Evolutionary conservation across 2,888 invertebrate genomes (phyloP), one percentile per base, ranked within the genome.

Genomic region (Amorpha juglandis): DNA sequence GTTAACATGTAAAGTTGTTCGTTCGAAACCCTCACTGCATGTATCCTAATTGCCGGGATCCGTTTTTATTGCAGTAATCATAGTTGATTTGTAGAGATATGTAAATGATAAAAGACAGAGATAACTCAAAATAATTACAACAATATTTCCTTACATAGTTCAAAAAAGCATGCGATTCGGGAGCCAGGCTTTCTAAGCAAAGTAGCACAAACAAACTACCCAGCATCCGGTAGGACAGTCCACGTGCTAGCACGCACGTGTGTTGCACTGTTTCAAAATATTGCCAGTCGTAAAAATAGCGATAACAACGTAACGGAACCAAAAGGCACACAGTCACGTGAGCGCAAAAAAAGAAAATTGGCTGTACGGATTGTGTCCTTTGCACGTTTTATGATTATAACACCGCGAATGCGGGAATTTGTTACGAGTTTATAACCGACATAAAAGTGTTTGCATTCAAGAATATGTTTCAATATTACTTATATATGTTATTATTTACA

Each of bases 241-340:
- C 81, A 81, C 81, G 80, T 80, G 81, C 70, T 70, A n/a, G 27
- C 19, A 62, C 69, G 58, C 76, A 78, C 74, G 78, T 80, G 77
- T 75, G 74, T 64, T 45, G 48, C 48, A 70, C 71, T 68, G 73
- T 77, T 79, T 80, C 77, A 76, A 81, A 80, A 80, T 80, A 81
- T 77, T 74, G 71, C 71, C 69, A 78, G 72, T 80, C 81, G 80
- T 81, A 79, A 81, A 80, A 80, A 78, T 70, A 67, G 65, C 65
- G 65, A 67, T 65, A 65, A 50, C 63, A 63, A 16, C 38, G 16
- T 42, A 50, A 63, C 63, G 63, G 51, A 51, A 50, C 35, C 21
- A 27, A 38, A 52, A 53, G 11, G 27, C 35, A 38, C 8, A 33
- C 35, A 7, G 27, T 35, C 63, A 63, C 63, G 63, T 58, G 58